phyloP scores from a whole-genome alignment of 2,888 invertebrate species.

The Ormyrus nitidulus region DNA sequence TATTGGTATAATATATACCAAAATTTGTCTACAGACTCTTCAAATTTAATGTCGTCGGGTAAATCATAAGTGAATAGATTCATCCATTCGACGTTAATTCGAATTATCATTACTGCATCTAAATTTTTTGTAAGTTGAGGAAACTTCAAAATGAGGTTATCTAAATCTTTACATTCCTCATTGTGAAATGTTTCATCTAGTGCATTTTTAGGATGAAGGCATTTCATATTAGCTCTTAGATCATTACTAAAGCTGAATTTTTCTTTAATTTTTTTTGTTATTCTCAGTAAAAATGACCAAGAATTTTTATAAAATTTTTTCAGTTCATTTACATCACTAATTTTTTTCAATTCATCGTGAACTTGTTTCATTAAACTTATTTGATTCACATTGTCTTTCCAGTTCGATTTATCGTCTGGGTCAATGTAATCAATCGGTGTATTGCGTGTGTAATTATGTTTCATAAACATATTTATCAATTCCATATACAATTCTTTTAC shows the following conservation, averaged over 20 bases:
- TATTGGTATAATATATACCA: slow-evolving; percentile 51
- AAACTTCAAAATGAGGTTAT: slow-evolving; percentile 14
- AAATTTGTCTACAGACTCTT: slow-evolving; percentile 56
- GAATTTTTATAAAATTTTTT: slow-evolving; percentile 54
- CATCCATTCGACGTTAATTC: slow-evolving; percentile 58
- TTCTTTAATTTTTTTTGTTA: slow-evolving; percentile 56
- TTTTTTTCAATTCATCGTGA: slow-evolving; percentile 47
- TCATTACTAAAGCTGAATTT: slow-evolving; percentile 59
- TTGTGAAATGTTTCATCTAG: slow-evolving; percentile 21
- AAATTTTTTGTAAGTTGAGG: slow-evolving; percentile 30
- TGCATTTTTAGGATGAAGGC: slow-evolving; percentile 53
- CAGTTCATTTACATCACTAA: slow-evolving; percentile 48
- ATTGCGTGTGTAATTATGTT: slow-evolving; percentile 52
- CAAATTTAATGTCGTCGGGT: slow-evolving; percentile 50
- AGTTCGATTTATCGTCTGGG: slow-evolving; percentile 50
- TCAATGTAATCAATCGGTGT: slow-evolving; percentile 53
- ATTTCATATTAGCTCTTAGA: slow-evolving; percentile 35
- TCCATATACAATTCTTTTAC: slow-evolving; percentile 46
- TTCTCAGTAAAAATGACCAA: slow-evolving; percentile 54
- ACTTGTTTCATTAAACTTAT: too few species aligned
- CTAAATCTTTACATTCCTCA: slow-evolving; percentile 19
- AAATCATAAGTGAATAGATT: slow-evolving; percentile 48
- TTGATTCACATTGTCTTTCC: neutral
- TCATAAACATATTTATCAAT: slow-evolving; percentile 57
- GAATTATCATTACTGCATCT: slow-evolving; percentile 40